Percentiles rank a stretch among this genome's conserved stretches.
phyloP scores from a whole-genome alignment of 2,113 vertebrate genomes.

The Gymnorhina tibicen region DNA sequence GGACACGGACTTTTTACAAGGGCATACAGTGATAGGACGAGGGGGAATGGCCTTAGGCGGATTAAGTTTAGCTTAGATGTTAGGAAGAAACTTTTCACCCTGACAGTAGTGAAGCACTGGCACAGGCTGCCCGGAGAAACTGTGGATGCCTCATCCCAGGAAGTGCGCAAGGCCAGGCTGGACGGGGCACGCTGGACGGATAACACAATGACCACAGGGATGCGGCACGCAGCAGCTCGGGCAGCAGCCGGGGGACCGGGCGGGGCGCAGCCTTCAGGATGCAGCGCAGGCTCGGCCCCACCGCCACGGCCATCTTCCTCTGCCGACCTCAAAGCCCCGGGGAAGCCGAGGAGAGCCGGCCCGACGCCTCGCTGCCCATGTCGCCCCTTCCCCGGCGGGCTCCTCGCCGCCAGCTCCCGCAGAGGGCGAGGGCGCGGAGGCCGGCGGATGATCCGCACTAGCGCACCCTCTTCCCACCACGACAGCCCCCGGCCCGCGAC shows the following conservation, averaged over 20 bases:
- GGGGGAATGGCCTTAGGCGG: neutral
- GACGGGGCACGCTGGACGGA: rapidly evolving
- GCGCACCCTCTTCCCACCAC: rapidly evolving
- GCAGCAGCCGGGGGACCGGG: rapidly evolving
- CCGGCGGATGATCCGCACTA: rapidly evolving
- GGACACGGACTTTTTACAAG: neutral
- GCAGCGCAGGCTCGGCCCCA: neutral
- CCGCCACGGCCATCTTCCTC: neutral
- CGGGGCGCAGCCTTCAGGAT: rapidly evolving
- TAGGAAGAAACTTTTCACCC: neutral
- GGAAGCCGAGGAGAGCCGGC: neutral
- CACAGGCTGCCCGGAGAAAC: no score
- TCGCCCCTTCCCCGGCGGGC: neutral
- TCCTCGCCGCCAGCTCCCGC: neutral
- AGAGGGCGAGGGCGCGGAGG: neutral
- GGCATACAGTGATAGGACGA: rapidly evolving
- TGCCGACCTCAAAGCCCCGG: neutral
- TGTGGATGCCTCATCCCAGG: no score
- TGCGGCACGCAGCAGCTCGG: rapidly evolving
- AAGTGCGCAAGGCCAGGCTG: neutral
- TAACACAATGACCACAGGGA: rapidly evolving
- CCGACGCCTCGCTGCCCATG: neutral
- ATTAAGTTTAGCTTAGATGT: neutral
- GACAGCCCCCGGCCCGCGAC: neutral
- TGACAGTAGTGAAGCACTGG: no score